Evolutionary conservation across 2,797 vertebrate genomes (phyloP), one percentile per base, ranked within the genome.

Genomic region (Emydoidea blandingii): DNA sequence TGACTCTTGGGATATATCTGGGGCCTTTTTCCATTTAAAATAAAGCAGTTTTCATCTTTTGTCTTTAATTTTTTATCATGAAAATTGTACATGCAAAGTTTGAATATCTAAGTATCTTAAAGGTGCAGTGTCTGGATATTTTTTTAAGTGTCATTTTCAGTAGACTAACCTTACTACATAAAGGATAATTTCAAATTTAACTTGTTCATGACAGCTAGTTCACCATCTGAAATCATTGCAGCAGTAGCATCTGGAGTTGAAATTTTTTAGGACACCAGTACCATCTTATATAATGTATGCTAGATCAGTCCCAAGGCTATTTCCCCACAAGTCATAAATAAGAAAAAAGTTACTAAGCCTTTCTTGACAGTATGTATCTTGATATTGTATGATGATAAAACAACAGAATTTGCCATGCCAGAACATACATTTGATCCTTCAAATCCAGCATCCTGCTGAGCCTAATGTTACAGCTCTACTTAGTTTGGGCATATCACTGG

Each of bases 31-130:
- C 37, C 10, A 83, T 96, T 97, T 82, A 72, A 97, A 98, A 94
- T 49, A 87, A 95, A 95, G 87, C 74, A 37, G 57, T 95, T 98
- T 98, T 85, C 74, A 47, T 96, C 88, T 96, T 97, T 96, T 95
- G 88, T 96, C 86, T 95, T 95, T 85, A 81, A n/a, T 93, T 83
- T 96, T 98, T 96, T 92, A 92, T 91, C 88, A 59, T 88, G 18
- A 88, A 80, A 86, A 93, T 89, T 29, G 31, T 49, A 53, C 44
- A 27, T 85, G 44, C 54, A n/a, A 81, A 92, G 80, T 41, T 49
- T 79, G 85, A 86, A 76, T 56, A 37, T 84, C 0, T n/a, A 52
- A 90, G 85, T 52, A 44, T 80, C 57, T 88, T 92, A 76, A 93
- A 85, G 85, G 79, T 81, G 49, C 2, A 0, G 2, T 81, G 14